Conservation (phyloP, 1,140 invertebrate species). For the Delia radicum region DNA sequence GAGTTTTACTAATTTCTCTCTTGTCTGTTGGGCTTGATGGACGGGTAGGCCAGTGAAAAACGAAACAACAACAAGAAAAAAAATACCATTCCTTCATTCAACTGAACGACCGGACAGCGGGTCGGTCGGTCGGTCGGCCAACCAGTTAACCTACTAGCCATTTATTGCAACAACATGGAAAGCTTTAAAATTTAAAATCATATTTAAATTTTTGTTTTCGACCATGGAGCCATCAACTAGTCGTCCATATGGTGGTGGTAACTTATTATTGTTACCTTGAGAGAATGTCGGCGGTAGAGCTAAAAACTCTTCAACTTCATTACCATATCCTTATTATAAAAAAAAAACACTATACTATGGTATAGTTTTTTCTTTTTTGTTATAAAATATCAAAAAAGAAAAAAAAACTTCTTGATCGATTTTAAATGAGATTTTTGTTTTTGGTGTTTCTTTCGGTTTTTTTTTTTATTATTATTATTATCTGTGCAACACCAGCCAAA, state of each 20-base stretch:
- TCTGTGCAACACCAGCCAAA: not conserved
- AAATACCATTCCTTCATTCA: not conserved
- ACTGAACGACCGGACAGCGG: not conserved
- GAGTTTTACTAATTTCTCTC: constrained; percentile 55
- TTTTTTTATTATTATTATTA: not conserved
- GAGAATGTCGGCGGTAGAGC: not conserved
- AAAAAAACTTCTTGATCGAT: constrained; percentile 44
- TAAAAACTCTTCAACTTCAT: constrained; percentile 5
- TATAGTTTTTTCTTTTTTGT: no score
- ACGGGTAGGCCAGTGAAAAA: constrained; percentile 30
- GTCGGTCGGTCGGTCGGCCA: not conserved
- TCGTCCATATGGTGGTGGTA: not conserved
- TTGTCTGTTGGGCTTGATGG: constrained; percentile 38
- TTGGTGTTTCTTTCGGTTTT: not conserved
- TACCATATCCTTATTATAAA: constrained; percentile 6
- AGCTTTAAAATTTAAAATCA: not conserved
- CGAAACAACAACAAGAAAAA: not conserved
- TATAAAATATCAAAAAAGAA: no score
- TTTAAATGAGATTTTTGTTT: constrained; percentile 51
- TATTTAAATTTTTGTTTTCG: no score
- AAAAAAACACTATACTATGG: no score
- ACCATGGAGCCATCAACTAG: no score
- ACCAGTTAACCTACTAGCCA: constrained; percentile 18
- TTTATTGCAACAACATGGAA: not conserved
- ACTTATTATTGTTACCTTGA: not conserved